phyloP scores from a whole-genome alignment of 2,113 vertebrate species.

The Morphnarchus princeps region DNA sequence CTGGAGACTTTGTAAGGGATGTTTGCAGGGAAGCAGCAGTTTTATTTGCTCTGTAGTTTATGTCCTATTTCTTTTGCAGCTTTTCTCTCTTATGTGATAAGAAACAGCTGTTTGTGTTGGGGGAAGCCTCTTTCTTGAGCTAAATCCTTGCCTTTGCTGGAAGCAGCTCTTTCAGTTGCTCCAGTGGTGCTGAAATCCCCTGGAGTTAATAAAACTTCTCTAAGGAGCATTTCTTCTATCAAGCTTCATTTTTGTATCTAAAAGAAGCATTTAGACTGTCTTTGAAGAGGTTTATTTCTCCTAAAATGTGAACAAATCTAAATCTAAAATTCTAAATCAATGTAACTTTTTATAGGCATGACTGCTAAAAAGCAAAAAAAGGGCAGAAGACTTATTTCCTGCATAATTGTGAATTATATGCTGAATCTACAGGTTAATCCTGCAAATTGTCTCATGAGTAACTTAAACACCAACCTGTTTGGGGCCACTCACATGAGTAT shows the following conservation, averaged over 20 bases:
- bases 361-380: background rate
- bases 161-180: background rate
- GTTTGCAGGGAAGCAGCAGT: background rate
- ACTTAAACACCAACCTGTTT: background rate
- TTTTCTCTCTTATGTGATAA: background rate
- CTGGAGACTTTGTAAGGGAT: background rate
- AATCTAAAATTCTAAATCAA: background rate
- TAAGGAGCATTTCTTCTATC: background rate
- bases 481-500: background rate
- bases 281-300: background rate
- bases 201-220: background rate
- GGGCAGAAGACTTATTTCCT: background rate
- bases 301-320: background rate
- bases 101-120: background rate
- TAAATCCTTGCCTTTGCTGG: background rate
- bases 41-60: background rate
- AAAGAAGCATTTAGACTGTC: background rate
- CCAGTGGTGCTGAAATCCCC: background rate
- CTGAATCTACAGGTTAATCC: background rate
- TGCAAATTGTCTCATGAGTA: background rate
- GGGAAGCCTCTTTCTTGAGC: background rate
- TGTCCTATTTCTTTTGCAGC: background rate
- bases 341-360: background rate
- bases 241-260: background rate
- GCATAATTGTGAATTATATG: background rate